Evolutionary conservation across 1,140 invertebrate genomes (phyloP).

Genomic region (Musca vetustissima): DNA sequence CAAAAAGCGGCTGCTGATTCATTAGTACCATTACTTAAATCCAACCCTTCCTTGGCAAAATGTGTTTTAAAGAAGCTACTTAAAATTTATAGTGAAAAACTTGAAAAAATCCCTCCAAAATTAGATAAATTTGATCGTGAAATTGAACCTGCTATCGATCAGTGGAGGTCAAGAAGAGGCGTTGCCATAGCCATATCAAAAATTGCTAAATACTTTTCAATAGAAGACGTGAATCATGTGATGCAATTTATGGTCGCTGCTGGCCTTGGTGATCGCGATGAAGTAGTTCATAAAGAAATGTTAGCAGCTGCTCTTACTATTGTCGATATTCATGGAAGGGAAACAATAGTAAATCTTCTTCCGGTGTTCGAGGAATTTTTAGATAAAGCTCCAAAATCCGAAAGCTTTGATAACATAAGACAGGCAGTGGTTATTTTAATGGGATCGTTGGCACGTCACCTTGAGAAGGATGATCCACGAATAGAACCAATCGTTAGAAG

Average conservation of each 20-base stretch:
- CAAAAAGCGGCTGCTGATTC: constrained; percentile 77
- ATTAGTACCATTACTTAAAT: constrained; percentile 67
- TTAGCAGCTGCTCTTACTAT: constrained; percentile 87
- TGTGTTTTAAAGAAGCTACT: constrained; percentile 68
- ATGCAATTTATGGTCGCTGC: constrained; percentile 84
- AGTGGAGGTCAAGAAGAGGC: constrained; percentile 85
- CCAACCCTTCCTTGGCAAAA: constrained; percentile 60
- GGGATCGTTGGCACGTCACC: constrained; percentile 92
- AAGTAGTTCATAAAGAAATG: constrained; percentile 86
- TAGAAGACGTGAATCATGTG: constrained; percentile 70
- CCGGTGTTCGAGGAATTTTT: constrained; percentile 90
- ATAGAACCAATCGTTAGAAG: constrained; percentile 90
- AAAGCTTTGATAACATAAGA: constrained; percentile 88
- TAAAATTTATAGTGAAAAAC: constrained; percentile 75
- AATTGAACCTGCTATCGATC: constrained; percentile 76
- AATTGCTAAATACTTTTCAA: constrained; percentile 64
- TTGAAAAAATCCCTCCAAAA: constrained; percentile 79
- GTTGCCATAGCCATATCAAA: constrained; percentile 79
- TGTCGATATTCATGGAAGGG: constrained; percentile 90
- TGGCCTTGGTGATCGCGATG: constrained; percentile 83
- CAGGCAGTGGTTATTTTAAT: constrained; percentile 96
- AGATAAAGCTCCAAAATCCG: constrained; percentile 85
- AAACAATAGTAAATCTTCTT: constrained; percentile 72
- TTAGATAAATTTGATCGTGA: constrained; percentile 91
- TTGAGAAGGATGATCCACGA: constrained; percentile 85